A percentile compares a stretch with the other conserved stretches of the same genome.
These are phyloP conservation scores for Lagopus muta DNA, from an alignment of 2,113 vertebrate species.

Conservation along the genomic window DNA sequence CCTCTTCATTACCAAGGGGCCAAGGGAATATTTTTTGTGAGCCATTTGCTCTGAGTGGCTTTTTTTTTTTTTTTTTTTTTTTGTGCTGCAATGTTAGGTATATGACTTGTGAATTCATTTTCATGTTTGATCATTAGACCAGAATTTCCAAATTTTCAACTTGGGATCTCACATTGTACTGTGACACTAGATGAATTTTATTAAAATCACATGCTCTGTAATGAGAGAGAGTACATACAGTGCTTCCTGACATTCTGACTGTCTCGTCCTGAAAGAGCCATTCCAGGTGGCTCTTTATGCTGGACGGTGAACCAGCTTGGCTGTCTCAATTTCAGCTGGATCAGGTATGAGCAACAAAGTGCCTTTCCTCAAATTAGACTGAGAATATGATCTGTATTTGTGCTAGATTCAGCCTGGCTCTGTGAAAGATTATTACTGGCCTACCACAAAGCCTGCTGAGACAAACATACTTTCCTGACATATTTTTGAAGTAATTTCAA, in stretches of 20 bases:
- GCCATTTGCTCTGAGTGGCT: accelerated
- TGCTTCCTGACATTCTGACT: background rate
- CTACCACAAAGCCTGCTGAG: background rate
- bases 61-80: background rate
- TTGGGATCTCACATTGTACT: background rate
- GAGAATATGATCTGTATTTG: background rate
- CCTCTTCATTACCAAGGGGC: background rate
- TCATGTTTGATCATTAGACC: background rate
- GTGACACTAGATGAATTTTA: background rate
- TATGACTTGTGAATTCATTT: background rate
- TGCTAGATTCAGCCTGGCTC: background rate
- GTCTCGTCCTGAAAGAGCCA: background rate
- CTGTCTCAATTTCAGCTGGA: background rate
- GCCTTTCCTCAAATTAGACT: background rate
- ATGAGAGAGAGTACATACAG: accelerated
- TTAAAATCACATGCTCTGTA: background rate
- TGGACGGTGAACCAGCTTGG: background rate
- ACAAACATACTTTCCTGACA: background rate
- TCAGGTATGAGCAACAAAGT: background rate
- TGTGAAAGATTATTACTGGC: background rate
- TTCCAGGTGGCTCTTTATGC: background rate
- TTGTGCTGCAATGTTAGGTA: background rate
- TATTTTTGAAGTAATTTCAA: background rate
- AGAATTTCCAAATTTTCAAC: background rate
- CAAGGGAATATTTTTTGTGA: conserved; percentile 29